phyloP scores from a whole-genome alignment of 30 jellyfish, hydroid and myxozoan species.

The Turritopsis rubra region DNA sequence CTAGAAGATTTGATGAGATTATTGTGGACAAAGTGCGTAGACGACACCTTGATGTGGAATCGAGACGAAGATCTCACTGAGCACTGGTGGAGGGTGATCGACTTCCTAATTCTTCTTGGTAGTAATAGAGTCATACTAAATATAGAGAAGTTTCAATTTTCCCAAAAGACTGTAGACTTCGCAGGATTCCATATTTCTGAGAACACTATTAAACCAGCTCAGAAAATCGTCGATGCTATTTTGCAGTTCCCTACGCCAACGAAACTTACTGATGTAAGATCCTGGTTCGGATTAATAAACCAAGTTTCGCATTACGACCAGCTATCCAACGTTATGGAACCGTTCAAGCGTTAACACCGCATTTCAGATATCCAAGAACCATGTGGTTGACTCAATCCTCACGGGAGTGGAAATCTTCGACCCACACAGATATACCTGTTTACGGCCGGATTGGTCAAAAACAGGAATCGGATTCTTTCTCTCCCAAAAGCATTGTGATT shows the following conservation, averaged over 20 bases:
- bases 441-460: too few relatives aligned
- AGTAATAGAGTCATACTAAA: constrained; percentile 15
- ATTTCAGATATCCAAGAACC: constrained; percentile 4
- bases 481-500: too few relatives aligned
- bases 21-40: too few relatives aligned
- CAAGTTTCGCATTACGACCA: neutral
- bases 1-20: neutral
- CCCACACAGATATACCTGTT: neutral
- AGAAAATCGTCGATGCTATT: neutral
- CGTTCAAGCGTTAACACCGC: neutral
- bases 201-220: neutral
- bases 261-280: neutral
- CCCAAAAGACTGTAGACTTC: neutral
- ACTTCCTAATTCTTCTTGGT: constrained; percentile 6
- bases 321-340: neutral
- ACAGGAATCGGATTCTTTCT: too few relatives aligned
- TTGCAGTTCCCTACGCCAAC: neutral
- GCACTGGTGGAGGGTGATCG: constrained; percentile 6
- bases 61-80: neutral
- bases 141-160: constrained; percentile 1
- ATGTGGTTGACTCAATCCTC: neutral
- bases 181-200: constrained; percentile 7
- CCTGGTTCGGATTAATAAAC: constrained; percentile 21
- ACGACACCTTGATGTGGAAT: too few relatives aligned
- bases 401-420: neutral